phyloP scores from a whole-genome alignment of 2,113 vertebrate genomes.

The Panthera tigris region DNA sequence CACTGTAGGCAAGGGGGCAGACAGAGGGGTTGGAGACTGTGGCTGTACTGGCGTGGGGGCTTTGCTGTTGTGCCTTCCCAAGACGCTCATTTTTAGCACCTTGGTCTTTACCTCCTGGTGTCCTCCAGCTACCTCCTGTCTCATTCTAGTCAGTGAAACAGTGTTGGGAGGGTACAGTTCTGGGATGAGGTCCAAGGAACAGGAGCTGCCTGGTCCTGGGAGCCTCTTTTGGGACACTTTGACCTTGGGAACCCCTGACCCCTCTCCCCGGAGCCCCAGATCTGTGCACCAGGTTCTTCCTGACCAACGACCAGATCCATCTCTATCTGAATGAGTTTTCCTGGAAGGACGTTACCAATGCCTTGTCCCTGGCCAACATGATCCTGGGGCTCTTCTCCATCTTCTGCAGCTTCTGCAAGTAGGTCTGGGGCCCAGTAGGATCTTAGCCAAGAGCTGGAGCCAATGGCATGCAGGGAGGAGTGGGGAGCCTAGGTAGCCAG shows the following conservation, averaged over 20 bases:
- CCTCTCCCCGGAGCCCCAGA: constrained; percentile 81
- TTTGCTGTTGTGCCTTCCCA: background rate
- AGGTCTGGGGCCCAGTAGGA: constrained; percentile 60
- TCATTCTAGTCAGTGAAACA: background rate
- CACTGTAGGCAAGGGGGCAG: background rate
- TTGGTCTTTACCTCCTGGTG: background rate
- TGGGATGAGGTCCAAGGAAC: background rate
- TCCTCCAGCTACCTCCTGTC: background rate
- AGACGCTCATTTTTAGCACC: background rate
- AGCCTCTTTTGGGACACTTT: background rate
- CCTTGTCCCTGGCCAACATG: constrained; percentile 92
- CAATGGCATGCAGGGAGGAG: background rate
- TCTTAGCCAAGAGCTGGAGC: background rate
- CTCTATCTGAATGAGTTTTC: constrained; percentile 87
- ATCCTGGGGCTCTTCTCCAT: constrained; percentile 93
- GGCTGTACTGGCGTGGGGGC: background rate
- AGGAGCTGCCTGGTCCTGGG: background rate
- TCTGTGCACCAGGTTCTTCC: constrained; percentile 85
- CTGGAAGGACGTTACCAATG: constrained; percentile 90
- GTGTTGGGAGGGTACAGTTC: background rate
- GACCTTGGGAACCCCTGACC: constrained; percentile 15
- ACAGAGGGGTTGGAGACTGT: background rate
- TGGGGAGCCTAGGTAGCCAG: background rate
- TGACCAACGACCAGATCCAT: constrained; percentile 76
- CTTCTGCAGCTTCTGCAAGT: constrained; percentile 93